phyloP scores from a whole-genome alignment of 1,140 invertebrate species.

The Daktulosphaira vitifoliae region DNA sequence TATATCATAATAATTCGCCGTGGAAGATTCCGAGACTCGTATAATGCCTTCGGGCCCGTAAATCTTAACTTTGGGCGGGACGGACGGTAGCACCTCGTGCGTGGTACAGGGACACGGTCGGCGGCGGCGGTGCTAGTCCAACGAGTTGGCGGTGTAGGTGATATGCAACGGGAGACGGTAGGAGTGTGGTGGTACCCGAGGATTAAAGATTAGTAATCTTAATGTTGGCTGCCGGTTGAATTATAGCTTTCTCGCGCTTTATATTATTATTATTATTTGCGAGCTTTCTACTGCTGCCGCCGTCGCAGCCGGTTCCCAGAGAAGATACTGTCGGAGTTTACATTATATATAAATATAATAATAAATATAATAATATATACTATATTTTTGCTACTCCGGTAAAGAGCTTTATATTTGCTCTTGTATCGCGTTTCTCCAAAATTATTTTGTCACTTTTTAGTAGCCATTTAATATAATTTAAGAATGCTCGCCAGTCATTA shows the following conservation, averaged over 20 bases:
- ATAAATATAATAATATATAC: slow-evolving; percentile 17
- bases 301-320: neutral
- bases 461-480: slow-evolving; percentile 17
- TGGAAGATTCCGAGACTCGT: slow-evolving; percentile 24
- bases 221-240: slow-evolving; percentile 34
- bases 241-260: slow-evolving; percentile 34
- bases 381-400: slow-evolving; percentile 10
- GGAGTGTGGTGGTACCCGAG: slow-evolving; percentile 18
- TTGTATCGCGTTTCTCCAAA: slow-evolving; percentile 13
- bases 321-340: slow-evolving; percentile 7
- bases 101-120: neutral
- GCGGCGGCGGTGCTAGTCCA: neutral
- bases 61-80: slow-evolving; percentile 29
- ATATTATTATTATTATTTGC: slow-evolving; percentile 31
- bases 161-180: neutral
- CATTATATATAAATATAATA: slow-evolving; percentile 1
- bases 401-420: slow-evolving; percentile 22
- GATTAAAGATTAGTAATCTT: slow-evolving; percentile 34
- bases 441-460: slow-evolving; percentile 32
- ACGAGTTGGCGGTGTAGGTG: neutral
- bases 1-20: slow-evolving; percentile 34
- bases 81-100: neutral
- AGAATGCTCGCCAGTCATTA: too few species aligned
- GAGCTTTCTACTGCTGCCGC: slow-evolving; percentile 17
- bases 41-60: slow-evolving; percentile 32